phyloP scores from a whole-genome alignment of 2,113 vertebrate genomes.

The Peromyscus californicus region DNA sequence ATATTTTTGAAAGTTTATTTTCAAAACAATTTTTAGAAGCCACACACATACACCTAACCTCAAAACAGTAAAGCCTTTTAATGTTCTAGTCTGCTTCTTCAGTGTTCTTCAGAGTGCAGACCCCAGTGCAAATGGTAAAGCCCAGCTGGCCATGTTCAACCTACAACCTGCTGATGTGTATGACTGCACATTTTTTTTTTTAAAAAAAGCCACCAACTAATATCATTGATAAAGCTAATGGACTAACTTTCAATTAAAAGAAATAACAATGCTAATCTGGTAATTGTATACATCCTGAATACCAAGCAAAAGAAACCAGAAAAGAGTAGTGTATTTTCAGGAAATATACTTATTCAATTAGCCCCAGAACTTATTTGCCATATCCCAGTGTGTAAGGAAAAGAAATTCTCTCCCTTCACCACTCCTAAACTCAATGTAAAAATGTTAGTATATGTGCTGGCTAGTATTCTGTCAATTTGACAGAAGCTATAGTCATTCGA shows the following conservation, averaged over 20 bases:
- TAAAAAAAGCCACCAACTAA: neutral
- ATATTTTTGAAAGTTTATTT: constrained; percentile 8
- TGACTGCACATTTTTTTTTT: neutral
- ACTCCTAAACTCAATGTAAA: neutral
- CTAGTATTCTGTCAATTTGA: neutral
- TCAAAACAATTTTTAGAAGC: too few relatives aligned
- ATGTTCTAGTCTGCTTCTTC: neutral
- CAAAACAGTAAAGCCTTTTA: neutral
- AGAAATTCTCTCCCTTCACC: neutral
- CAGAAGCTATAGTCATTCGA: neutral
- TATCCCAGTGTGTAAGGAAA: neutral
- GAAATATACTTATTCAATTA: constrained; percentile 1
- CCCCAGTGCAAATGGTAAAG: neutral
- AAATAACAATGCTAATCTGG: constrained; percentile 31
- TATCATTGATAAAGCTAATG: constrained; percentile 45
- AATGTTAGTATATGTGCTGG: neutral
- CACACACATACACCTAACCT: too few relatives aligned
- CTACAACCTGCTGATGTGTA: neutral
- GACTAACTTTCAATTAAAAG: constrained; percentile 63
- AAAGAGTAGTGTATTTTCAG: neutral
- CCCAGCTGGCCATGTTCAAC: neutral
- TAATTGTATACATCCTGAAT: neutral
- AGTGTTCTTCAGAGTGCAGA: neutral
- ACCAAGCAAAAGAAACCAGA: constrained; percentile 57
- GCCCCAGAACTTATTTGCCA: neutral